Evolutionary conservation across 2,113 vertebrate genomes (phyloP).

Genomic region (Stomatorhinus ivindoensis): DNA sequence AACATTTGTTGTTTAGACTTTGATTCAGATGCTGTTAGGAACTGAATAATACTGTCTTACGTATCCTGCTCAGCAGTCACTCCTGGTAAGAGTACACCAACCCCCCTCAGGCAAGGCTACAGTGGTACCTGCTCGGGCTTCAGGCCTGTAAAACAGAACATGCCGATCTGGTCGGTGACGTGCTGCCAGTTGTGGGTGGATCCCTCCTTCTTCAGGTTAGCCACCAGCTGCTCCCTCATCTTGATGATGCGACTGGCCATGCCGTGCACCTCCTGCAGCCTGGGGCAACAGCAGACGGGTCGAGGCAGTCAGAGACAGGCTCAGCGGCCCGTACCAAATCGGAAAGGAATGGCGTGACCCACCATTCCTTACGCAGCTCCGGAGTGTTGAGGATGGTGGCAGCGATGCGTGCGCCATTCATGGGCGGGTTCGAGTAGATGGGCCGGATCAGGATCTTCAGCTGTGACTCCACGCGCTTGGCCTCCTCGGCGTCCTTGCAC

Average conservation of each 20-base stretch:
- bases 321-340: not conserved
- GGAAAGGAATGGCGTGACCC: slow-evolving; percentile 22
- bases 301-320: not conserved
- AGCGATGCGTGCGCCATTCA: slow-evolving; percentile 90
- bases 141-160: slow-evolving; percentile 97
- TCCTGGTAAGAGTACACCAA: not conserved
- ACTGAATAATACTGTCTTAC: not conserved
- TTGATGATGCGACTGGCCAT: slow-evolving; percentile 94
- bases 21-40: not conserved
- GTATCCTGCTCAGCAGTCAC: not conserved
- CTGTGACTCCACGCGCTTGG: slow-evolving; percentile 91
- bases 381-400: slow-evolving; percentile 78
- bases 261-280: slow-evolving; percentile 83
- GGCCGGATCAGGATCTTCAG: slow-evolving; percentile 96
- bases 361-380: slow-evolving; percentile 85
- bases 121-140: slow-evolving; percentile 82
- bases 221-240: slow-evolving; percentile 86
- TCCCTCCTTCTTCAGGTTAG: slow-evolving; percentile 87
- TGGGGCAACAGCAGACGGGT: not conserved
- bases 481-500: slow-evolving; percentile 81
- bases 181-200: slow-evolving; percentile 92
- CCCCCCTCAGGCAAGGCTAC: not conserved
- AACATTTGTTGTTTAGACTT: not conserved
- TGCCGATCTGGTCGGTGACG: slow-evolving; percentile 92
- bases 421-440: slow-evolving; percentile 93